Evolutionary conservation across 2,797 vertebrate species (phyloP).

Genomic region (Leptodactylus fallax): DNA sequence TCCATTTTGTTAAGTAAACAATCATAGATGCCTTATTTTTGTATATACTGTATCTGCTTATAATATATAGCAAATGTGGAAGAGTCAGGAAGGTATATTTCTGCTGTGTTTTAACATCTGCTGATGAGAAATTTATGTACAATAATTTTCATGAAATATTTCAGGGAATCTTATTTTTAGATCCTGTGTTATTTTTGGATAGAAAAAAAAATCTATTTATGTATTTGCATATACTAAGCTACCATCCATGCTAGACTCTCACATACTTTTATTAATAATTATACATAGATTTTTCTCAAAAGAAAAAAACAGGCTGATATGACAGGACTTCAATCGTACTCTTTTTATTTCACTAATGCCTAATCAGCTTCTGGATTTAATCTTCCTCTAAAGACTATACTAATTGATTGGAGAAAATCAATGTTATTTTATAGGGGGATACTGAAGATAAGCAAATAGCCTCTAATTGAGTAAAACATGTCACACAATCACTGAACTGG

Average conservation of each 20-base stretch:
- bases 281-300: slow-evolving; percentile 3
- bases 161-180: neutral
- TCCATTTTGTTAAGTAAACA: too few relatives aligned
- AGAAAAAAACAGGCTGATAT: neutral
- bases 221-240: neutral
- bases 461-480: slow-evolving; percentile 43
- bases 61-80: neutral
- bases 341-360: neutral
- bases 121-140: neutral
- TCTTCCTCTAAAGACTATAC: slow-evolving; percentile 28
- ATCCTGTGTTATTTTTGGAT: neutral
- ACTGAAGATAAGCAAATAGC: slow-evolving; percentile 42
- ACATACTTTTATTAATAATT: neutral
- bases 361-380: slow-evolving; percentile 34
- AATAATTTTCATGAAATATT: neutral
- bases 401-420: slow-evolving; percentile 36
- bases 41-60: neutral
- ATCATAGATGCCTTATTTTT: neutral
- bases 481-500: slow-evolving; percentile 15
- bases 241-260: neutral
- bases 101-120: neutral
- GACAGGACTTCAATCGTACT: slow-evolving; percentile 20
- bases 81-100: neutral
- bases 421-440: slow-evolving; percentile 21
- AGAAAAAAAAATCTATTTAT: neutral